Percentiles rank a stretch among this genome's conserved stretches.
These are phyloP conservation scores for Stichopus chloronotus DNA, from an alignment of 35 echinoderm and acorn worm species.

Conservation along the genomic window DNA sequence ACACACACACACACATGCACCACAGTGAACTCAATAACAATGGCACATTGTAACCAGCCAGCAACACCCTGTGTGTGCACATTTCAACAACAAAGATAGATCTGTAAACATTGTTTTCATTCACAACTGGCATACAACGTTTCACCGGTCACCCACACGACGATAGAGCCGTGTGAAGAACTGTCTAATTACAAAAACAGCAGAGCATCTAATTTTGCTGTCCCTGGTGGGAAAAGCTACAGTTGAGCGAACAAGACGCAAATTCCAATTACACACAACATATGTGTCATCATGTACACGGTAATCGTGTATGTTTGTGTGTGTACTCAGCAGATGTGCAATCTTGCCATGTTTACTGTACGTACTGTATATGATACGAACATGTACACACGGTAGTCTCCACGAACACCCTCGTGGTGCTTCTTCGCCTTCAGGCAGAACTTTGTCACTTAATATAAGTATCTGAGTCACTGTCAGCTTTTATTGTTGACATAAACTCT, in stretches of 20 bases:
- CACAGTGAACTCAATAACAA: no score
- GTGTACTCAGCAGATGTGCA: no score
- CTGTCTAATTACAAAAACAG: conserved; percentile 17
- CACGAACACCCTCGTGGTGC: not conserved
- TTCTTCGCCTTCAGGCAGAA: conserved; percentile 18
- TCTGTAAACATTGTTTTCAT: no score
- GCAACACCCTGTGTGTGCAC: no score
- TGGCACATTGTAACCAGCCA: no score
- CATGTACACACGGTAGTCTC: not conserved
- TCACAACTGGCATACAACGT: no score
- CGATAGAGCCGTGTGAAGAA: not conserved
- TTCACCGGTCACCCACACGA: not conserved
- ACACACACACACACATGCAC: no score
- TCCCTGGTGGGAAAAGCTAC: not conserved
- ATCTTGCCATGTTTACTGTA: no score
- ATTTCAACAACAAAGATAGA: no score
- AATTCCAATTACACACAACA: not conserved
- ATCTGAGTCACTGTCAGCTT: conserved; percentile 20
- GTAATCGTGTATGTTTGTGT: no score
- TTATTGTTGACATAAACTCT: conserved; percentile 44
- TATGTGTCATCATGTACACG: no score
- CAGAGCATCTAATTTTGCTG: conserved; percentile 1
- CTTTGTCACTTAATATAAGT: conserved; percentile 47
- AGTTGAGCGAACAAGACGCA: not conserved
- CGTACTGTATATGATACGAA: no score